Conservation (phyloP, 2,113 vertebrate genomes). For the Connochaetes taurinus region DNA sequence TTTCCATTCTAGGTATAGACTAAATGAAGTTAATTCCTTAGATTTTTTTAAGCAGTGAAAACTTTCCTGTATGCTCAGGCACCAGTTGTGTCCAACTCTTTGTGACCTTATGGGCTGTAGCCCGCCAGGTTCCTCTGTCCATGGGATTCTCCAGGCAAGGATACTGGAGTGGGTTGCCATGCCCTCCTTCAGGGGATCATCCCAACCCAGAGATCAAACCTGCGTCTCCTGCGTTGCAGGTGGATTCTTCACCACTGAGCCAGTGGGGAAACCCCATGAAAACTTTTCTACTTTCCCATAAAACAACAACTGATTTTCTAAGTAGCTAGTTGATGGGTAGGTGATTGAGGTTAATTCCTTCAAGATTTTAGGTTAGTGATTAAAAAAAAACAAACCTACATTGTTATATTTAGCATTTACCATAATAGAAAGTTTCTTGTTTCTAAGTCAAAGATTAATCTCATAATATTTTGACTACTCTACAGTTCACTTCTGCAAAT, state of each 20-base stretch:
- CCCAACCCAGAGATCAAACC: background rate
- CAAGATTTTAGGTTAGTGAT: background rate
- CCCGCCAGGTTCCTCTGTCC: background rate
- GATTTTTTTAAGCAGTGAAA: background rate
- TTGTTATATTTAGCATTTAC: slow-evolving; percentile 43
- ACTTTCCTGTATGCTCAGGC: background rate
- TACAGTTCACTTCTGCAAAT: slow-evolving; percentile 45
- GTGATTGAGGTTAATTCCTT: background rate
- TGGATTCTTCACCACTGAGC: background rate
- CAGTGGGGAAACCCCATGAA: background rate
- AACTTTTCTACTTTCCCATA: background rate
- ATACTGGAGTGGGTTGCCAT: background rate
- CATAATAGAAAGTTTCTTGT: background rate
- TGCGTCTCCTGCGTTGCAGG: fast-evolving
- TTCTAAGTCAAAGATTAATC: slow-evolving; percentile 39
- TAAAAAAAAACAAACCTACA: background rate
- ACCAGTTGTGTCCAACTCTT: background rate
- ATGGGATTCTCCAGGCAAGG: background rate
- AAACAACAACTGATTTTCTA: background rate
- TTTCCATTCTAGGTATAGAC: background rate
- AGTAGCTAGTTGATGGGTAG: background rate
- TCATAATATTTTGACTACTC: slow-evolving; percentile 54
- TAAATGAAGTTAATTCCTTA: background rate
- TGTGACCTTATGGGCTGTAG: background rate
- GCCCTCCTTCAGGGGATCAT: background rate